Conservation (phyloP, 2,797 vertebrate genomes). For the Luscinia luscinia region DNA sequence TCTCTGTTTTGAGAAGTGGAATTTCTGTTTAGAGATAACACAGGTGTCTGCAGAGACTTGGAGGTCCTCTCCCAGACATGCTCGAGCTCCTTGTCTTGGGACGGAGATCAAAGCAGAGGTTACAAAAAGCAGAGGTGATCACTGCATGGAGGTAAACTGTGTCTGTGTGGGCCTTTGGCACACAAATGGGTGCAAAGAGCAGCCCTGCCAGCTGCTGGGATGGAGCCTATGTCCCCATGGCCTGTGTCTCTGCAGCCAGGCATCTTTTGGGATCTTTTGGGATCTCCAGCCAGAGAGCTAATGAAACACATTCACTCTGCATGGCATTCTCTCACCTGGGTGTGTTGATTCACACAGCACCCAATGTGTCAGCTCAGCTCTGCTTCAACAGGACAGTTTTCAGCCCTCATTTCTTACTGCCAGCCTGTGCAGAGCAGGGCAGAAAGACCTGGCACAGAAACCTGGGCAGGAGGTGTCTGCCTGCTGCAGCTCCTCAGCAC, state of each 20-base stretch:
- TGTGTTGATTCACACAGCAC: background rate
- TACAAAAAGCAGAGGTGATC: background rate
- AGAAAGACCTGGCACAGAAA: background rate
- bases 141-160: background rate
- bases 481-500: background rate
- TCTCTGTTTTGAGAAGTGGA: background rate
- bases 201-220: fast-evolving
- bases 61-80: background rate
- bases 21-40: background rate
- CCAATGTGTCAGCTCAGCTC: background rate
- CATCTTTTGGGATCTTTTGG: fast-evolving
- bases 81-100: background rate
- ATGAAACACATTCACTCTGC: background rate
- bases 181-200: background rate
- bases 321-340: background rate
- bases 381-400: background rate
- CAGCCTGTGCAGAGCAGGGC: fast-evolving
- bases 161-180: background rate
- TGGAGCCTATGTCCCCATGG: background rate
- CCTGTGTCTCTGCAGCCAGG: background rate
- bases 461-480: background rate
- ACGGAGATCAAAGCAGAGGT: background rate
- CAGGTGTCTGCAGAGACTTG: background rate
- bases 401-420: background rate
- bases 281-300: background rate